phyloP scores from a whole-genome alignment of 2,797 vertebrate species.

The Heterohyrax brucei region DNA sequence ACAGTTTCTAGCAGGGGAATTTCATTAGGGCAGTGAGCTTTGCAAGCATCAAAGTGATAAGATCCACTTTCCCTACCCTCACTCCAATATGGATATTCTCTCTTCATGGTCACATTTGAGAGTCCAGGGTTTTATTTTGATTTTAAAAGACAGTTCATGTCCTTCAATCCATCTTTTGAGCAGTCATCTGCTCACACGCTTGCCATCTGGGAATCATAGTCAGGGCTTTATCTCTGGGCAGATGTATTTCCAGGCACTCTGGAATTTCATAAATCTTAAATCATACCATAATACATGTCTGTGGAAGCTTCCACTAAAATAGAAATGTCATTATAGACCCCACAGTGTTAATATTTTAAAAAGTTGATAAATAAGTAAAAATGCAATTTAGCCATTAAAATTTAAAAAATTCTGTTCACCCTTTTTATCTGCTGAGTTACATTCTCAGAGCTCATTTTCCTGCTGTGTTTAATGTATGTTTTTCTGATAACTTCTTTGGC shows the following conservation, averaged over 20 bases:
- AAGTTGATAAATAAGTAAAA: constrained; percentile 82
- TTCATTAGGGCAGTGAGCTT: background rate
- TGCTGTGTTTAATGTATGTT: constrained; percentile 1
- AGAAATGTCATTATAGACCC: constrained; percentile 83
- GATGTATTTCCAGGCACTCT: constrained; percentile 85
- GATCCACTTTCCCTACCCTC: background rate
- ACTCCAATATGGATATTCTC: background rate
- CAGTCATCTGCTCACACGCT: background rate
- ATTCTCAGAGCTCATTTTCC: constrained; percentile 70
- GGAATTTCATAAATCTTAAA: constrained; percentile 88
- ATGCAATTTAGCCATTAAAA: constrained; percentile 78
- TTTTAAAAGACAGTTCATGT: background rate
- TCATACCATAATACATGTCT: constrained; percentile 78
- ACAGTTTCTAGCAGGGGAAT: background rate
- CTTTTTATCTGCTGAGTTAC: constrained; percentile 31
- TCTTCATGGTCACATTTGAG: constrained; percentile 1
- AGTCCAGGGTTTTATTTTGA: background rate
- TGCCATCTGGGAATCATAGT: constrained; percentile 77
- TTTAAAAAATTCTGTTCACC: constrained; percentile 62
- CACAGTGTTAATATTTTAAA: constrained; percentile 82
- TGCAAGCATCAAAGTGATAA: background rate
- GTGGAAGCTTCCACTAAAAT: constrained; percentile 82
- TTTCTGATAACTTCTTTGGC: constrained; percentile 48
- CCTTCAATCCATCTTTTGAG: background rate
- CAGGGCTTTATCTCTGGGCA: constrained; percentile 78